Base-by-base conservation (phyloP, 2,797 vertebrate species). In the Salarias fasciatus region DNA sequence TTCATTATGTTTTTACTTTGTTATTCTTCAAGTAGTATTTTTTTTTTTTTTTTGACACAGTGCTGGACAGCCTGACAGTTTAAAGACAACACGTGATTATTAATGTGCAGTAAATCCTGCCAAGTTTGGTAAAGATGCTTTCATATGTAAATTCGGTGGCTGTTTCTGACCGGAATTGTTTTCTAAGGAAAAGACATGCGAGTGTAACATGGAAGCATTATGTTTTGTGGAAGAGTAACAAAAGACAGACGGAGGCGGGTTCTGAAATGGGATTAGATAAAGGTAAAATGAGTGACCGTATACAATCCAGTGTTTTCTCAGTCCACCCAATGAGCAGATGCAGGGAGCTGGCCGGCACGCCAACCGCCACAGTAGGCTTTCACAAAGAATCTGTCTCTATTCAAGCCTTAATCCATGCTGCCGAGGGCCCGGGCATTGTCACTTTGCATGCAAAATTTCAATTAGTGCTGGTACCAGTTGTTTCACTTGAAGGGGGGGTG, bases 391-490 rank as follows among this genome's bases (percentile, higher is more conserved):
- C 90, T 85, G 83, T 86, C 91, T 89, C 92, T 83, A 93, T 94
- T 93, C 92, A 93, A 76, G 45, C 77, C 80, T 76, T 93, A 94
- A 94, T 94, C 93, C 92, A 80, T 65, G 87, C 90, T 90, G 91
- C 92, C 75, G 88, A 87, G 89, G 80, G 89, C 89, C 79, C 69
- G 44, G 83, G 83, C 89, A 93, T 92, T 94, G 92, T 93, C 89
- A 92, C 92, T 91, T 91, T 89, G 91, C 93, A 93, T 94, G 92
- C 92, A 90, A 91, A 93, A 93, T 93, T 92, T 94, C 89, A 93
- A 94, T 94, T 94, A 93, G 92, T 91, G 89, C 92, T 92, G 92
- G 92, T 93, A 92, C 91, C 91, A 93, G 93, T 93, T 93, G 92
- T 92, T 92, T 93, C 81, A 86, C 76, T 86, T 80, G 79, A 82